phyloP scores from a whole-genome alignment of 2,888 invertebrate species.

The Tetragnatha montana region DNA sequence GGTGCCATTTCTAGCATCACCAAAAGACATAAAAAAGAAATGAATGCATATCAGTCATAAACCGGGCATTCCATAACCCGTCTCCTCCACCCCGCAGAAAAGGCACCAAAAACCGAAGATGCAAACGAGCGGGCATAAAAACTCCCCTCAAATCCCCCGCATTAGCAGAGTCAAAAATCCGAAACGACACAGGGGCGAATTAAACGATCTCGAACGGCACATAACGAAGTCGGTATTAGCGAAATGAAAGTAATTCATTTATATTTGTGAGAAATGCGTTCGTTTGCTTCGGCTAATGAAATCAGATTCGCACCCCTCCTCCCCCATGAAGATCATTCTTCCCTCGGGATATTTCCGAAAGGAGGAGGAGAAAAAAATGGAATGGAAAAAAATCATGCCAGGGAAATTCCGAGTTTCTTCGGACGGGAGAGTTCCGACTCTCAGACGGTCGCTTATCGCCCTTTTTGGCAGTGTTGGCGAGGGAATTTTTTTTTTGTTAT shows the following conservation, averaged over 20 bases:
- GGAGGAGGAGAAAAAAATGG: slow-evolving; percentile 13
- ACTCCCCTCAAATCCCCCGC: not conserved
- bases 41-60: not conserved
- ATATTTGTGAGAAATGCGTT: slow-evolving; percentile 42
- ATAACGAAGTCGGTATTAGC: slow-evolving; percentile 39
- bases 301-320: slow-evolving; percentile 54
- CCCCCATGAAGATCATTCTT: not conserved
- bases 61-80: not conserved
- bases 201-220: slow-evolving; percentile 21
- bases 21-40: not conserved
- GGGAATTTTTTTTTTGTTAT: not conserved
- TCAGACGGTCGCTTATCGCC: slow-evolving; percentile 8
- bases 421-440: not conserved
- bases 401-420: slow-evolving; percentile 47
- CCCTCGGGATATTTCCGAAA: slow-evolving; percentile 25
- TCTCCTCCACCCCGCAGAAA: not conserved
- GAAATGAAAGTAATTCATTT: slow-evolving; percentile 57
- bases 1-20: no score
- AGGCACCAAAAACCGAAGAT: not conserved
- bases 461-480: slow-evolving; percentile 10
- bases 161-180: slow-evolving; percentile 18
- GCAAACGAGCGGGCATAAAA: not conserved
- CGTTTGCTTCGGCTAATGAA: slow-evolving; percentile 56
- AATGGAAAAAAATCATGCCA: slow-evolving; percentile 18
- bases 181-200: slow-evolving; percentile 27